A percentile compares a stretch with the other conserved stretches of the same genome.
Evolutionary conservation across 1,140 invertebrate genomes (phyloP).

Genomic region (Macrobrachium rosenbergii): DNA sequence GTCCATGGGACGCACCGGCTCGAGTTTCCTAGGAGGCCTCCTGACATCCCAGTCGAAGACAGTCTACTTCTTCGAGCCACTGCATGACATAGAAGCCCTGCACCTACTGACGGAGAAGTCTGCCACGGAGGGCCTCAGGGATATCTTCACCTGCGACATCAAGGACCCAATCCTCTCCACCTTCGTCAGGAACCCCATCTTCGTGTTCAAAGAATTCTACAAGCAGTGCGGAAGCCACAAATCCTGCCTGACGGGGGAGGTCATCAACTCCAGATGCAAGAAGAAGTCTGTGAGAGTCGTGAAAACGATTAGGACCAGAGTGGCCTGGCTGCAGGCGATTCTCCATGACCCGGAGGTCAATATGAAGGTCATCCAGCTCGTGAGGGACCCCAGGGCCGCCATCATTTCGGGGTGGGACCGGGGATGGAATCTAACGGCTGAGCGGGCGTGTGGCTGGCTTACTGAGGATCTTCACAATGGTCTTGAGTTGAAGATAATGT

Average conservation of each 20-base stretch:
- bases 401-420: background rate
- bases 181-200: background rate
- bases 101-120: background rate
- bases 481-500: background rate
- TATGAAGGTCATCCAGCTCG: slow-evolving; percentile 24
- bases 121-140: background rate
- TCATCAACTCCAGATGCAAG: background rate
- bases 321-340: background rate
- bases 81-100: background rate
- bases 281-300: slow-evolving; percentile 15
- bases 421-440: background rate
- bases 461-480: slow-evolving; percentile 3
- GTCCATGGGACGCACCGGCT: slow-evolving; percentile 33
- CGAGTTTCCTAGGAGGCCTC: slow-evolving; percentile 21
- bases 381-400: slow-evolving; percentile 32
- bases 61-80: slow-evolving; percentile 47
- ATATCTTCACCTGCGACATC: slow-evolving; percentile 8
- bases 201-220: background rate
- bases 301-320: slow-evolving; percentile 26
- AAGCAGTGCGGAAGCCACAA: background rate
- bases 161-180: background rate
- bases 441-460: background rate
- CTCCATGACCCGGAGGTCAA: background rate
- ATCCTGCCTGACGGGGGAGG: background rate
- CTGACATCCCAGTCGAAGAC: slow-evolving; percentile 2